Conservation (phyloP, 2,797 vertebrate species). For the Sebastes reedi region DNA sequence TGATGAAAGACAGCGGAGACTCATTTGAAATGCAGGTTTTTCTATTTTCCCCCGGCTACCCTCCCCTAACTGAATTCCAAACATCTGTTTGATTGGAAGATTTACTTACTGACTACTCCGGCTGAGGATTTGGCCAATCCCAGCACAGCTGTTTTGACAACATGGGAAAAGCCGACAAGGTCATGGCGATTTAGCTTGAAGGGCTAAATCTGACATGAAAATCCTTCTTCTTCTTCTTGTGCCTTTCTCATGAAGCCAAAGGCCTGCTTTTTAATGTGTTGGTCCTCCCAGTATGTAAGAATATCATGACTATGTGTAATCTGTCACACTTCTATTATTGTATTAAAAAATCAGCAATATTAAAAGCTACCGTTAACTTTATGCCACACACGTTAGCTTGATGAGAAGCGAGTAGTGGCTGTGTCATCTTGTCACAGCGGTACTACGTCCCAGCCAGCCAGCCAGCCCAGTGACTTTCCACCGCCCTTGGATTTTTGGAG, state of each 20-base stretch:
- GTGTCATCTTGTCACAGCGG: slow-evolving; percentile 29
- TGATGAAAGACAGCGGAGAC: slow-evolving; percentile 12
- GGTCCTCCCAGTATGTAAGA: background rate
- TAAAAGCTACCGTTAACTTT: background rate
- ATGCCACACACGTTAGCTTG: background rate
- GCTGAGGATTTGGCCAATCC: slow-evolving; percentile 29
- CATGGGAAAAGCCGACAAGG: slow-evolving; percentile 19
- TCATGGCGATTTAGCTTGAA: slow-evolving; percentile 8
- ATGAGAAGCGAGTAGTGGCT: background rate
- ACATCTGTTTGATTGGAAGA: slow-evolving; percentile 25
- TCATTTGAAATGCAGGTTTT: slow-evolving; percentile 27
- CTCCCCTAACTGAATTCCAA: background rate
- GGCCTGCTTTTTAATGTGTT: background rate
- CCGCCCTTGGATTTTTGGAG: slow-evolving; percentile 81
- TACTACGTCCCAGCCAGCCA: slow-evolving; percentile 51
- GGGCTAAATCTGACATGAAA: background rate
- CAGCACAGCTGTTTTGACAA: slow-evolving; percentile 16
- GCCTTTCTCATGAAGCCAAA: background rate
- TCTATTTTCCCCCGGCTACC: background rate
- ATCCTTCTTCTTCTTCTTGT: background rate
- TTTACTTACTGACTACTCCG: background rate
- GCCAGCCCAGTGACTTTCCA: slow-evolving; percentile 75
- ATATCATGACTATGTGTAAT: background rate
- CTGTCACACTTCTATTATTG: background rate
- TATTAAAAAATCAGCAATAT: background rate